Evolutionary conservation across 1,140 invertebrate genomes (phyloP), one percentile per base, ranked within the genome.

Genomic region (Andrena cerasifolii): DNA sequence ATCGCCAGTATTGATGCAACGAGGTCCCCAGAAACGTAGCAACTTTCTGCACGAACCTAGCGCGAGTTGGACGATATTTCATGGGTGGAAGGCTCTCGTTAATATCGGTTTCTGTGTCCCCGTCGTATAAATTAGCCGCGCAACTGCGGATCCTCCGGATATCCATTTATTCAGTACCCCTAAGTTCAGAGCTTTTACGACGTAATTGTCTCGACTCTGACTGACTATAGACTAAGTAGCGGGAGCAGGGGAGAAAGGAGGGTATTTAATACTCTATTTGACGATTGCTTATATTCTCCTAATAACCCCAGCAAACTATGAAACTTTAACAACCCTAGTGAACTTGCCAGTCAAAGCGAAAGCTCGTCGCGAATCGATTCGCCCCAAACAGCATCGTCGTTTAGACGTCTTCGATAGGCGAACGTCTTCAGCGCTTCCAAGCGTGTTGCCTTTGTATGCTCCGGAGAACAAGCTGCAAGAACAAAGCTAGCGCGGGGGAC

Each of bases 401-500:
- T 40, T 40, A 12, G 26, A 31, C 26, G 26, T 31, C 5, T n/a
- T 49, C 43, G n/a, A 18, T 26, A 16, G 26, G 24, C 18, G 5
- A 40, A 40, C 36, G 36, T 40, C 8, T 49, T 45, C 49, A 28
- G 21, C 40, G 51, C 47, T 12, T 63, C n/a, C n/a, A 43, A 40
- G 43, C 33, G 67, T 51, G 28, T 12, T 49, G 24, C 56, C 26
- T 43, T 61, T 45, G 56, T 36, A 28, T 63, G 40, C 51, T 33
- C n/a, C 16, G 26, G 21, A 14, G 53, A 56, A 56, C 14, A 31
- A 43, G 36, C 36, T 10, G 10, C 36, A 10, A 10, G 63, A 53
- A 79, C 77, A 51, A 79, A 79, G 71, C 71, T 75, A 53, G 40
- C 62, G 56, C 45, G 71, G 33, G 33, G n/a, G 54, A 33, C 53